phyloP scores from a whole-genome alignment of 2,113 vertebrate genomes.

The Raja brachyura region DNA sequence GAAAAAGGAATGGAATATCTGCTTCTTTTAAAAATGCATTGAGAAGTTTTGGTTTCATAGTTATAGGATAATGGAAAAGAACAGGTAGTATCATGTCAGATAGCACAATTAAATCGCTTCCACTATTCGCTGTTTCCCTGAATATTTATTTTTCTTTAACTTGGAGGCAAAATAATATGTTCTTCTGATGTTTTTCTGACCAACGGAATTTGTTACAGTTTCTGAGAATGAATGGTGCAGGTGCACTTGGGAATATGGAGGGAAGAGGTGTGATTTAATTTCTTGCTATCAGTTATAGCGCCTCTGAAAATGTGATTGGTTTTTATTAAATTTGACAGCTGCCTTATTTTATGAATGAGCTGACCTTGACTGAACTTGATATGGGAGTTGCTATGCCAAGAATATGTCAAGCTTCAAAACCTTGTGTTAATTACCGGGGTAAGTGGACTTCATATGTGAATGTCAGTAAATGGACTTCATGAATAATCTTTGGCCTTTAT shows the following conservation, averaged over 20 bases:
- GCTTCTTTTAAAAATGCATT: too few species aligned
- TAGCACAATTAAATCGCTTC: background rate
- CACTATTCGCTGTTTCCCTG: background rate
- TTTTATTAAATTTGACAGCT: conserved; percentile 58
- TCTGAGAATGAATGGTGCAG: background rate
- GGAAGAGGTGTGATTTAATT: background rate
- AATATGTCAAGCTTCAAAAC: conserved; percentile 84
- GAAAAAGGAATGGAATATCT: background rate
- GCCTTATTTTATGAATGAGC: conserved; percentile 97
- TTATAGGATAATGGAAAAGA: background rate
- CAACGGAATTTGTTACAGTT: background rate
- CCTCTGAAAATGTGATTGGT: background rate
- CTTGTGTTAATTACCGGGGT: conserved; percentile 91
- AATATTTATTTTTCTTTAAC: background rate
- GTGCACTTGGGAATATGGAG: background rate
- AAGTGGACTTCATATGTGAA: conserved; percentile 41
- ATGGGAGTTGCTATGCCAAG: conserved; percentile 94
- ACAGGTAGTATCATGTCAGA: background rate
- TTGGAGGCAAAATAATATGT: background rate
- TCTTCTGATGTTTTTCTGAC: background rate
- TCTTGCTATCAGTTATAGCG: background rate
- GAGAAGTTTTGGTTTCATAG: background rate
- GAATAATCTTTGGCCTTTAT: background rate
- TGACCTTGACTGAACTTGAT: conserved; percentile 91
- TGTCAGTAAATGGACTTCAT: background rate